Base-by-base conservation (phyloP, 2,888 invertebrate genomes). In the Lacanobia oleracea region DNA sequence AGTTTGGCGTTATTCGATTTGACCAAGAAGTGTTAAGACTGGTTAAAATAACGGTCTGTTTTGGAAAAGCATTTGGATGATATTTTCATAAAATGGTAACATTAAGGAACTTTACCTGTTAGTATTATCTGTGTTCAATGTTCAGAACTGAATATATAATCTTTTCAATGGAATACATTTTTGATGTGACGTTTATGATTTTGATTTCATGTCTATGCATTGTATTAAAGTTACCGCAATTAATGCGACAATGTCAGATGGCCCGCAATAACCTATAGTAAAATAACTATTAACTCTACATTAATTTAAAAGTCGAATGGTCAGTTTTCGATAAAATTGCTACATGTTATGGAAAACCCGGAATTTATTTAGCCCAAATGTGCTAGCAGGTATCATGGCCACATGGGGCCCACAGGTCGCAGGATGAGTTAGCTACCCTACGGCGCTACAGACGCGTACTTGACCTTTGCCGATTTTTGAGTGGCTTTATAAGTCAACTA, bases 21-120 rank as follows among this genome's bases (percentile, higher is more conserved):
- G 59, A 59, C 73, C 68, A 68, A 60, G 45, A 50, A 65, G 59
- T 53, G 27, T 75, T 27, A 75, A 74, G 73, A 74, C 73, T 74
- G 75, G 59, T 75, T 57, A 67, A 74, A 67, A 45, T 60, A 51
- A 75, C 37, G 21, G 48, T 51, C 65, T 27, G 21, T 67, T 67
- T 75, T 60, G 75, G 68, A 53, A 37, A 12, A 69, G 57, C 10
- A 50, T 70, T 70, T 51, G 72, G 14, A 48, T 63, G 27, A 16
- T 57, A 37, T 23, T 51, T 37, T 74, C 57, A 74, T 73, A 43
- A 51, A 75, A 73, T 60, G 59, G 65, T 60, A 48, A 59, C 21
- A 18, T 40, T 37, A 54, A 54, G 45, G 27, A 33, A 40, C 7
- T 59, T 59, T 75, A 48, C 10, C 53, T 40, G 6, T 21, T 56